Base-by-base conservation (phyloP, 2,113 vertebrate species). In the Dicerorhinus sumatrensis region DNA sequence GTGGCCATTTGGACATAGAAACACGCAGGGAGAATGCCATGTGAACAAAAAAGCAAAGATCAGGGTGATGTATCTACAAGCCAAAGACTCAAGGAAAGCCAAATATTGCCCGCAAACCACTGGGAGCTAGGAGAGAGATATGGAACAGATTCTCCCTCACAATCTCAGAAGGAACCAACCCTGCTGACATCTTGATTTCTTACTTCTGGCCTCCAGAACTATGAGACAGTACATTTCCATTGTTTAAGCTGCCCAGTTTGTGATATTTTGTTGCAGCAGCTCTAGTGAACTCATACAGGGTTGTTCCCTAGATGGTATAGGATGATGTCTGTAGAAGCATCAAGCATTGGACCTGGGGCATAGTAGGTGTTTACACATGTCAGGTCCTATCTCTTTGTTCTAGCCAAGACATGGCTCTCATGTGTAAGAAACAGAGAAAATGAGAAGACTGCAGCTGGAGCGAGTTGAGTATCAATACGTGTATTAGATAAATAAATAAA, bases 381-480 rank as follows among this genome's bases (percentile, higher is more conserved):
- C 42, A 4, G 10, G 54, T 14, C 29, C 42, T 25, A 4, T 2
- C 11, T 8, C 10, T 54, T 46, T n/a, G 17, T 48, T 29, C 33
- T 8, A n/a, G 20, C 4, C 20, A 8, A n/a, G n/a, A 21, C 18
- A 1, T 16, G 33, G 12, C 12, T 72, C 16, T 72, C 16, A 5
- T 7, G 5, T 0, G 10, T 1, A 4, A 39, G 39, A 25, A 10
- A 27, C 27, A 8, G 36, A 14, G 46, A 69, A 17, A 36, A 3
- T 8, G 36, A 39, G 21, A 8, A 9, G 16, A 5, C 3, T 8
- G 29, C 8, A 2, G 33, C 20, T 6, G 3, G 7, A 29, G 16
- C 0, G 3, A 12, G 6, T 3, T 0, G 1, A 46, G 6, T 2
- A 3, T 16, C 12, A 11, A 58, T 0, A 8, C 18, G 2, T 0